These are phyloP conservation scores for Drosophila gunungcola DNA, from an alignment of 1,140 invertebrate species.

Conservation along the genomic window DNA sequence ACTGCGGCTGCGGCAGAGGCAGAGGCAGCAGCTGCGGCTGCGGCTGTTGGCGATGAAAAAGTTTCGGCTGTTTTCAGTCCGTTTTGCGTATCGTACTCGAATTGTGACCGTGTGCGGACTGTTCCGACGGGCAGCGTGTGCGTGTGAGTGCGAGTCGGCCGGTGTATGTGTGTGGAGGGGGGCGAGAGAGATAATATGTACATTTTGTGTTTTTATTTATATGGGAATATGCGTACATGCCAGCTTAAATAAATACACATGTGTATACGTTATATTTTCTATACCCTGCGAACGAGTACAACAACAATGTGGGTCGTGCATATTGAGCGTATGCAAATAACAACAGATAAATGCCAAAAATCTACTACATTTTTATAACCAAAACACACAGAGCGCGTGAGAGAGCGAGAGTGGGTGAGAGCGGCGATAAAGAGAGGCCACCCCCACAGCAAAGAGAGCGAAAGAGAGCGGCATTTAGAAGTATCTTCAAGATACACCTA, in stretches of 20 bases:
- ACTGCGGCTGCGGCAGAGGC: slow-evolving; percentile 8
- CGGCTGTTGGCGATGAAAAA: slow-evolving; percentile 22
- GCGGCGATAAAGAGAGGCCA: slow-evolving; percentile 28
- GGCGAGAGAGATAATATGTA: slow-evolving; percentile 37
- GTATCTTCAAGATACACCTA: slow-evolving; percentile 67
- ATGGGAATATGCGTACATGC: slow-evolving; percentile 26
- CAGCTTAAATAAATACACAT: slow-evolving; percentile 56
- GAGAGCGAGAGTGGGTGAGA: slow-evolving; percentile 34
- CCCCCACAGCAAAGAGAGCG: slow-evolving; percentile 24
- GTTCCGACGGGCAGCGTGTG: slow-evolving; percentile 35
- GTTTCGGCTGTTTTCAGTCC: slow-evolving; percentile 59
- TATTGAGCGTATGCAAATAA: slow-evolving; percentile 80
- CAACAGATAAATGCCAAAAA: slow-evolving; percentile 63
- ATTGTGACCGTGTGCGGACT: slow-evolving; percentile 40
- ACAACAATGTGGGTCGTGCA: slow-evolving; percentile 79
- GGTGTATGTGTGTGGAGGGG: slow-evolving; percentile 15
- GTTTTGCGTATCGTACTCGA: slow-evolving; percentile 55
- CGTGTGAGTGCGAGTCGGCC: slow-evolving; percentile 22
- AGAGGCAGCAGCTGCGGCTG: slow-evolving; percentile 1
- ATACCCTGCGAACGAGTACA: slow-evolving; percentile 49
- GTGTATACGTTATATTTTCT: slow-evolving; percentile 50
- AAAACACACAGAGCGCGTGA: slow-evolving; percentile 53
- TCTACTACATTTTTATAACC: slow-evolving; percentile 50
- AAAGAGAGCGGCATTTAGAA: slow-evolving; percentile 17
- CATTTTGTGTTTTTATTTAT: slow-evolving; percentile 54